phyloP scores from a whole-genome alignment of 2,888 invertebrate species.

The Morpho achilles region DNA sequence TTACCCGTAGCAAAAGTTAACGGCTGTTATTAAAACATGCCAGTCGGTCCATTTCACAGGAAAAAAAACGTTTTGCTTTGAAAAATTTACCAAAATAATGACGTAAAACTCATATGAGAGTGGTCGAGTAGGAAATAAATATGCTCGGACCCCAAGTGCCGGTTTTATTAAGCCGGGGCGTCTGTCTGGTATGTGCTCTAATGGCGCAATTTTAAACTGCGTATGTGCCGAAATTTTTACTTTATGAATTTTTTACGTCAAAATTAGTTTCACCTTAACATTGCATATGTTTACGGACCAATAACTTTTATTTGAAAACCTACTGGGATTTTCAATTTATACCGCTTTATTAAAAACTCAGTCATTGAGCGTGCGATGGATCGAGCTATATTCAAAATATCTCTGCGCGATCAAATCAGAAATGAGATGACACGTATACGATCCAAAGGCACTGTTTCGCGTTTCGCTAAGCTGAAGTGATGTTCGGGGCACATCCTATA shows the following conservation, averaged over 20 bases:
- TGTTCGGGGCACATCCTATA: not conserved
- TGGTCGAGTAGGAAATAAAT: slow-evolving; percentile 47
- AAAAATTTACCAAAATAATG: slow-evolving; percentile 69
- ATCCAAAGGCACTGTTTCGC: not conserved
- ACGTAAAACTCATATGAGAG: slow-evolving; percentile 68
- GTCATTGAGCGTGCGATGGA: not conserved
- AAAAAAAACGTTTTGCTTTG: slow-evolving; percentile 63
- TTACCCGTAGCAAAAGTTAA: slow-evolving; percentile 64
- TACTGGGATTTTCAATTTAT: too few relatives aligned
- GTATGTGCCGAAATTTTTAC: slow-evolving; percentile 14
- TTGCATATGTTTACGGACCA: not conserved
- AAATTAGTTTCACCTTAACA: not conserved
- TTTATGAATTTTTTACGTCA: slow-evolving; percentile 11
- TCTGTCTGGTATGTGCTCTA: slow-evolving; percentile 41
- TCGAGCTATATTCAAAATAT: not conserved
- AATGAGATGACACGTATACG: too few relatives aligned
- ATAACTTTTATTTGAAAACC: too few relatives aligned
- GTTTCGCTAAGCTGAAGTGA: not conserved
- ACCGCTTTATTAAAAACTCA: too few relatives aligned
- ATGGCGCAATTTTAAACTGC: slow-evolving; percentile 30
- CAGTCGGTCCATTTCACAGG: slow-evolving; percentile 44
- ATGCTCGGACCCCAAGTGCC: slow-evolving; percentile 34
- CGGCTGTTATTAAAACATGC: slow-evolving; percentile 69
- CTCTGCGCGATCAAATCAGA: too few relatives aligned
- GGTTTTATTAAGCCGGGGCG: slow-evolving; percentile 46